Conservation (phyloP, 2,888 invertebrate species). For the Lutraria lutraria region DNA sequence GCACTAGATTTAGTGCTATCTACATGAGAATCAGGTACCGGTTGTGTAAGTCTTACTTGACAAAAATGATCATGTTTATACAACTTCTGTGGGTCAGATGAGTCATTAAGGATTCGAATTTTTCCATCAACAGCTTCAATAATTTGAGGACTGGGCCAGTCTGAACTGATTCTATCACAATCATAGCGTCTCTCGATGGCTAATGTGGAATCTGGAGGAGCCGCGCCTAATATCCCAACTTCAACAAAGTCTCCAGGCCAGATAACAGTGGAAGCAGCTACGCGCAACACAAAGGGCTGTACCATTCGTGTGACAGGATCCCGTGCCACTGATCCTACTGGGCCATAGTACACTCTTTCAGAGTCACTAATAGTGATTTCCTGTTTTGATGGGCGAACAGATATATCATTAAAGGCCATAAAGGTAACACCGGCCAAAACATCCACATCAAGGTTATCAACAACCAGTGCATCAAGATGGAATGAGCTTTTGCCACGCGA, state of each 20-base stretch:
- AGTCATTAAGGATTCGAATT: constrained; percentile 55
- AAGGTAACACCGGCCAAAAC: constrained; percentile 30
- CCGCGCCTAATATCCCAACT: too few relatives aligned
- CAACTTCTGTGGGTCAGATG: constrained; percentile 51
- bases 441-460: constrained; percentile 24
- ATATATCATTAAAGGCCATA: constrained; percentile 31
- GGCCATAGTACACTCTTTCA: constrained; percentile 1
- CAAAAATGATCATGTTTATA: constrained; percentile 56
- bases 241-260: constrained; percentile 46
- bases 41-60: too few relatives aligned
- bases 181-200: too few relatives aligned
- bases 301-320: background rate
- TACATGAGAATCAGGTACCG: too few relatives aligned
- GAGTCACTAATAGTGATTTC: constrained; percentile 14
- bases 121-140: too few relatives aligned
- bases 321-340: background rate
- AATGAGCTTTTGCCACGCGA: constrained; percentile 32
- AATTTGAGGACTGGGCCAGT: too few relatives aligned
- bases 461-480: constrained; percentile 32
- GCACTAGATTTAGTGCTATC: too few relatives aligned
- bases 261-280: background rate
- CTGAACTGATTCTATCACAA: too few relatives aligned
- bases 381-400: constrained; percentile 13
- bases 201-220: too few relatives aligned
- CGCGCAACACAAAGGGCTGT: constrained; percentile 1